Evolutionary conservation across 2,113 vertebrate species (phyloP), one percentile per base, ranked within the genome.

Genomic region (Vanacampus margaritifer): DNA sequence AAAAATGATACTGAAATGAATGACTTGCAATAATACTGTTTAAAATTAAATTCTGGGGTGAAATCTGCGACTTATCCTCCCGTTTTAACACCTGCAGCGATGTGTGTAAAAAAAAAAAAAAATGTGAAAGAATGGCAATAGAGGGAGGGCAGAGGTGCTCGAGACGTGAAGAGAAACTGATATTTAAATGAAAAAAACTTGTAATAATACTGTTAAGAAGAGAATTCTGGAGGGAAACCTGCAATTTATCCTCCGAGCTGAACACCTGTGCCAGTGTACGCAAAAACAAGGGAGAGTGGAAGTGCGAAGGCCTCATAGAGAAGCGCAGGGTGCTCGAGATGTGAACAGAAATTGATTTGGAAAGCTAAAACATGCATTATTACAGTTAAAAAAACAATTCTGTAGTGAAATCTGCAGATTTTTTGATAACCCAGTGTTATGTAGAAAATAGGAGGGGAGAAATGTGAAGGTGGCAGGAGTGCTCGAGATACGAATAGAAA

Each of bases 1-100:
- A n/a, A 60, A 84, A 79, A 46, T 32, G 63, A 76, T 61, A 65
- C 59, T 36, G 60, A 68, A 69, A 74, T n/a, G 48, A n/a, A 51
- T n/a, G 48, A 6, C 48, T 21, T 50, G 46, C 17, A 50, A 21
- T 21, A 45, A 45, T 45, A 17, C 17, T 17, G 2, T 46, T 46
- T 46, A 46, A 46, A 46, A 19, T 16, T 46, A 17, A 46, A 17
- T 46, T 17, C 16, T 32, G 2, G 28, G 28, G 28, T 32, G 28
- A 32, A 32, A 32, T 32, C 28, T 32, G 28, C 28, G 4, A 32
- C 28, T 32, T 4, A 32, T 32, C 28, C 28, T 32, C 28, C 28
- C 28, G 28, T 32, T 32, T 32, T 32, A 59, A 59, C 28, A 32
- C 28, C 28, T 4, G 16, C 45, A 46, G 13, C 16, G 13, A 46